A percentile compares a stretch with the other conserved stretches of the same genome.
These are phyloP conservation scores for Platichthys flesus DNA, from an alignment of 2,113 vertebrate genomes.

Conservation along the genomic window DNA sequence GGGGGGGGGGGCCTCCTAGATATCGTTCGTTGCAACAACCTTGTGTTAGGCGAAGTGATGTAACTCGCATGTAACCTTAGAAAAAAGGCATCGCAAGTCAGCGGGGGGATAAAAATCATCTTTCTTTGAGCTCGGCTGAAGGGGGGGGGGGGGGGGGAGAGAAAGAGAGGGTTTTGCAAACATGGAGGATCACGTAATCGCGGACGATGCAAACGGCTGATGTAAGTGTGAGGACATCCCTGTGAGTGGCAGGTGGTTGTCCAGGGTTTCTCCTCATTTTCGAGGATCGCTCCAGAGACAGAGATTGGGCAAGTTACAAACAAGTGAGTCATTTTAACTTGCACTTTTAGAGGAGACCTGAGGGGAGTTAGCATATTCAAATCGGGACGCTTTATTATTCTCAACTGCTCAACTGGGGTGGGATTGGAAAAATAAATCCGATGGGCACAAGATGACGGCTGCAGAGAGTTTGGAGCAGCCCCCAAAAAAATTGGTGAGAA, in stretches of 20 bases:
- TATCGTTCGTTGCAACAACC: slow-evolving; percentile 73
- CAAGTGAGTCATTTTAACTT: slow-evolving; percentile 25
- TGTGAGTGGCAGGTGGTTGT: slow-evolving; percentile 71
- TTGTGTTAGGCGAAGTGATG: slow-evolving; percentile 81
- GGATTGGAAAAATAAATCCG: too few species aligned
- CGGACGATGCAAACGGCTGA: slow-evolving; percentile 67
- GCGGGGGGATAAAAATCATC: slow-evolving; percentile 73
- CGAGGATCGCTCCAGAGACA: slow-evolving; percentile 35
- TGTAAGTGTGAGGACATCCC: slow-evolving; percentile 76
- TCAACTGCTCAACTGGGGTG: too few species aligned
- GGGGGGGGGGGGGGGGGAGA: slow-evolving; percentile 38
- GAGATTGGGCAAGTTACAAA: slow-evolving; percentile 56
- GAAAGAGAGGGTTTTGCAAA: slow-evolving; percentile 59
- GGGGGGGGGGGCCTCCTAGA: slow-evolving; percentile 58
- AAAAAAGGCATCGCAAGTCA: slow-evolving; percentile 73
- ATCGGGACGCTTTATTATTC: neutral
- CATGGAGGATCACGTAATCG: slow-evolving; percentile 66
- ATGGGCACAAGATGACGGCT: too few species aligned
- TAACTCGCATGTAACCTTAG: slow-evolving; percentile 78
- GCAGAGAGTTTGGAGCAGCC: too few species aligned
- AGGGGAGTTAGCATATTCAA: neutral
- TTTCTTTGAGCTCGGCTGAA: slow-evolving; percentile 75
- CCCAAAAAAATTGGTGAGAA: too few species aligned
- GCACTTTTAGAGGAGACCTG: neutral
- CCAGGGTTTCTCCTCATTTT: slow-evolving; percentile 62